Base-by-base conservation (phyloP, 2,888 invertebrate species). In the Drosophila ustulata region DNA sequence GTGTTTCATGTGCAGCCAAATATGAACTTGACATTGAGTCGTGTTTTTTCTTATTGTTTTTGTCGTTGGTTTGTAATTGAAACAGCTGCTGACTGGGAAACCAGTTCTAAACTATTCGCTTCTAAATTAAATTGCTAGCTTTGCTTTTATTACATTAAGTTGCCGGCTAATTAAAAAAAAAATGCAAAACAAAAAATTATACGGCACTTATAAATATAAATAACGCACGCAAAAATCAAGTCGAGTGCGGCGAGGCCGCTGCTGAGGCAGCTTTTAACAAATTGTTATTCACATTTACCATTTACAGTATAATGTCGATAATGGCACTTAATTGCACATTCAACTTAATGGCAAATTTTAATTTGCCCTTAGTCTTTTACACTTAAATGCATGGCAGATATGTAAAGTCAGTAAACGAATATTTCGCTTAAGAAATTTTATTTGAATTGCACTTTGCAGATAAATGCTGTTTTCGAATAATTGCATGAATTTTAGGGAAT, bases 151-250 rank as follows among this genome's bases (percentile, higher is more conserved):
- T 61, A 57, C 56, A 59, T 45, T 9, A 39, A 74, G 8, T 56
- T 45, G 34, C n/a, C 30, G 9, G 72, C 72, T 69, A 75, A 72
- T 72, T 72, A 69, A 58, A 68, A 28, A 37, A 41, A 51, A 13
- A 32, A 37, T 18, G 2, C 18, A 34, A 3, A 34, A 34, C 28
- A 41, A 13, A 18, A 41, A 11, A 1, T 49, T 34, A 56, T 56
- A 55, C 49, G 37, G n/a, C 37, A 37, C 37, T 37, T 37, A 75
- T 28, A 56, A 28, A 56, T 13, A 56, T 13, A 66, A 32, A 75
- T 49, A 76, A 70, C 56, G 70, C 81, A 80, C 66, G 84, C 50
- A 82, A 80, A 82, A 85, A 76, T 80, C 66, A 82, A 85, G 23
- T 43, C 13, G 9, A 37, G n/a, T 25, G 25, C n/a, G 11, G 34